These are phyloP conservation scores for Agriopis leucophaearia DNA, from an alignment of 2,888 invertebrate species.

Conservation along the genomic window DNA sequence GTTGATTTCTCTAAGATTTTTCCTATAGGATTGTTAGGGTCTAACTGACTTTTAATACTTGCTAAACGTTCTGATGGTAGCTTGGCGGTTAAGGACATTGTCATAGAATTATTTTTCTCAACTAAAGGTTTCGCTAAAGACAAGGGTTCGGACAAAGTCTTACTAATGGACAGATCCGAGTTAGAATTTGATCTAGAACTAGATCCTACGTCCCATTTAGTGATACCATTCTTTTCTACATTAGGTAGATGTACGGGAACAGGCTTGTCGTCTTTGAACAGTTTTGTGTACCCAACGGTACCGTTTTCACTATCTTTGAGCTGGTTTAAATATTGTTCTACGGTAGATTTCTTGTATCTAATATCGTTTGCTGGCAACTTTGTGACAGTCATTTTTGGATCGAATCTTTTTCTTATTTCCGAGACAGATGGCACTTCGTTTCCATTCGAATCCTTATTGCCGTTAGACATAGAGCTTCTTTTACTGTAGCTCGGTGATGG, in stretches of 20 bases:
- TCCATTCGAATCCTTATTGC: slow-evolving; percentile 86
- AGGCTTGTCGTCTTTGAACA: slow-evolving; percentile 75
- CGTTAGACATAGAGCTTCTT: slow-evolving; percentile 74
- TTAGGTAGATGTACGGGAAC: slow-evolving; percentile 81
- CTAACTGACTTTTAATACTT: slow-evolving; percentile 81
- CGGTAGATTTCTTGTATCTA: slow-evolving; percentile 67
- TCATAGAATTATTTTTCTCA: slow-evolving; percentile 71
- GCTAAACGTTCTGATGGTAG: slow-evolving; percentile 76
- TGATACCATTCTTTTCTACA: slow-evolving; percentile 72
- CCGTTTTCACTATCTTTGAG: slow-evolving; percentile 79
- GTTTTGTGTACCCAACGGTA: slow-evolving; percentile 70
- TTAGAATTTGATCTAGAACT: slow-evolving; percentile 76
- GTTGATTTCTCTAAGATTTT: slow-evolving; percentile 84
- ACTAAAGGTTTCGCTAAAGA: slow-evolving; percentile 68
- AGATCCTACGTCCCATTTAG: slow-evolving; percentile 70
- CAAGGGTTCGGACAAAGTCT: slow-evolving; percentile 79
- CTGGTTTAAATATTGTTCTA: slow-evolving; percentile 76
- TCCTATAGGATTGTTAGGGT: slow-evolving; percentile 83
- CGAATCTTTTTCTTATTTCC: slow-evolving; percentile 87
- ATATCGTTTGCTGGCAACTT: slow-evolving; percentile 77
- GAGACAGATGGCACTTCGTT: slow-evolving; percentile 86
- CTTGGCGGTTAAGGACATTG: slow-evolving; percentile 72
- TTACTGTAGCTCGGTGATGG: slow-evolving; percentile 73
- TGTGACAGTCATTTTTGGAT: slow-evolving; percentile 82
- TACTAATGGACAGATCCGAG: slow-evolving; percentile 78